phyloP scores from a whole-genome alignment of 2,113 vertebrate genomes.

The Toxotes jaculatrix region DNA sequence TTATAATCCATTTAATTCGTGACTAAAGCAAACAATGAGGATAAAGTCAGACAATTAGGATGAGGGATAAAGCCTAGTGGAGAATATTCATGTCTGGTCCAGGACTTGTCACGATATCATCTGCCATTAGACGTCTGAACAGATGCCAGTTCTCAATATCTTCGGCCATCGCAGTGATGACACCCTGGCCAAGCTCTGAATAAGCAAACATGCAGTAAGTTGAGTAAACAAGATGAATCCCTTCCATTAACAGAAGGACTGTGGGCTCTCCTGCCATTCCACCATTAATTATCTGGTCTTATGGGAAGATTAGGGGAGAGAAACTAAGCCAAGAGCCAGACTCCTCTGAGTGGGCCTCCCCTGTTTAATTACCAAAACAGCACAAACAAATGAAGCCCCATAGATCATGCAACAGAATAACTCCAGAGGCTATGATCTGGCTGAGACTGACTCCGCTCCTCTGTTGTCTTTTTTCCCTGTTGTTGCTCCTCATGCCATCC shows the following conservation, averaged over 20 bases:
- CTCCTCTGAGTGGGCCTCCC: conserved; percentile 63
- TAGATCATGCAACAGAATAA: conserved; percentile 65
- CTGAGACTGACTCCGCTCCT: conserved; percentile 38
- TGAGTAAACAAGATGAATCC: conserved; percentile 76
- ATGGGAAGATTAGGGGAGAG: conserved; percentile 74
- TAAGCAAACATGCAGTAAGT: conserved; percentile 58
- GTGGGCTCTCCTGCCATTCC: conserved; percentile 62
- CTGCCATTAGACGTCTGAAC: conserved; percentile 37
- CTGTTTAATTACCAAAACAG: conserved; percentile 77
- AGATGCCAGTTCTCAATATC: conserved; percentile 39
- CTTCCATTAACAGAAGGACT: conserved; percentile 78
- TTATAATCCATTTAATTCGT: conserved; percentile 9
- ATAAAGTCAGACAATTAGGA: conserved; percentile 38
- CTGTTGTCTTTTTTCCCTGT: conserved; percentile 23
- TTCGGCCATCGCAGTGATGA: conserved; percentile 10
- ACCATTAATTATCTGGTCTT: conserved; percentile 83
- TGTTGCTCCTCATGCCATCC: conserved; percentile 33
- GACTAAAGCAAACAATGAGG: conserved; percentile 36
- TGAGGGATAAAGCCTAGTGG: conserved; percentile 27
- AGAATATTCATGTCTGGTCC: conserved; percentile 30
- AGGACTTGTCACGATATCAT: conserved; percentile 51
- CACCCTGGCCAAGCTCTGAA: conserved; percentile 50
- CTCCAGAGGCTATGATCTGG: conserved; percentile 55
- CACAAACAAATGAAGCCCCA: conserved; percentile 77
- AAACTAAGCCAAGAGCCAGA: conserved; percentile 68